phyloP scores from a whole-genome alignment of 2,113 vertebrate species.

The Tonatia bakeri region DNA sequence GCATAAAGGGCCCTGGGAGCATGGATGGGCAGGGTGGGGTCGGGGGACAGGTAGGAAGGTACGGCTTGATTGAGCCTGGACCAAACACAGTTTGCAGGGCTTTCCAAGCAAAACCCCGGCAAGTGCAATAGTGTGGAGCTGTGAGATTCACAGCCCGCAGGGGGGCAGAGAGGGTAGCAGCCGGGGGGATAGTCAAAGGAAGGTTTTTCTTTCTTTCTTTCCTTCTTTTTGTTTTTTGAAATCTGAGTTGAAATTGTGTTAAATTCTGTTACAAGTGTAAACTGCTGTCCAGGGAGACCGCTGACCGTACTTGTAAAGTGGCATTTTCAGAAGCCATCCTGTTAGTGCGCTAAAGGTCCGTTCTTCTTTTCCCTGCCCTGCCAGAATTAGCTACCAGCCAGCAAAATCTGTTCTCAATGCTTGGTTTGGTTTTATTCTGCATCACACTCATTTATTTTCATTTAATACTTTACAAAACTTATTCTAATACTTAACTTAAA shows the following conservation, averaged over 20 bases:
- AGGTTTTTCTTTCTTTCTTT: neutral
- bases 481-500: neutral
- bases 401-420: neutral
- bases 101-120: neutral
- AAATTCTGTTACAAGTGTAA: slow-evolving; percentile 10
- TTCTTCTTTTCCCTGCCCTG: neutral
- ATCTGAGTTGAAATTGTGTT: neutral
- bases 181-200: neutral
- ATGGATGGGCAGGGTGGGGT: neutral
- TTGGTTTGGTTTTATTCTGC: neutral
- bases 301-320: neutral
- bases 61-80: neutral
- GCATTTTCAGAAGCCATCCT: neutral
- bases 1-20: neutral
- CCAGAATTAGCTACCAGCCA: neutral
- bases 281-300: neutral
- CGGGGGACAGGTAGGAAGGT: neutral
- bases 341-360: neutral
- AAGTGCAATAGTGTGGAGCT: neutral
- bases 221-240: neutral
- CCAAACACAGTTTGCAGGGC: neutral
- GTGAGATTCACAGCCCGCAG: neutral
- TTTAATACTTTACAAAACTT: neutral
- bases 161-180: neutral
- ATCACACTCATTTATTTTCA: neutral